These are phyloP conservation scores for Zaprionus ghesquierei DNA, from an alignment of 1,140 invertebrate species.

Conservation along the genomic window DNA sequence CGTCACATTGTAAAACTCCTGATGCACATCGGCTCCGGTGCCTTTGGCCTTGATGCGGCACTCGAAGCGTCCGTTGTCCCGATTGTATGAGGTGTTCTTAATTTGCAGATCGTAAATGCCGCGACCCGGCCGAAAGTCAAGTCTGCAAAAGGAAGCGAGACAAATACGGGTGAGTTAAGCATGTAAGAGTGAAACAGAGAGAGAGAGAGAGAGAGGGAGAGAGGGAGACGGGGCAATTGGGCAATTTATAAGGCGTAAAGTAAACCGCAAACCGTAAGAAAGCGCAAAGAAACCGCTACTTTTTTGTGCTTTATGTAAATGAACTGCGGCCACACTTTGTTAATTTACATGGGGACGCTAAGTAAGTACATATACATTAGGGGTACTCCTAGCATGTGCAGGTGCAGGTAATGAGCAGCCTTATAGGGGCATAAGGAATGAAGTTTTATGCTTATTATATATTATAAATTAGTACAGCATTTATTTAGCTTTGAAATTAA, in stretches of 20 bases:
- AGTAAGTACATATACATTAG: conserved; percentile 2
- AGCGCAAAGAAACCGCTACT: conserved; percentile 12
- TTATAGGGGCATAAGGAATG: not conserved
- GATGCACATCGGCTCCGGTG: conserved; percentile 92
- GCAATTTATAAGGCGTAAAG: conserved; percentile 36
- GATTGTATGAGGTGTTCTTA: conserved; percentile 92
- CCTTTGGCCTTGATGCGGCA: conserved; percentile 93
- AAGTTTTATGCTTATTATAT: conserved; percentile 37
- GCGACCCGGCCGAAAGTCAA: conserved; percentile 89
- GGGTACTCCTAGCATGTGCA: conserved; percentile 7
- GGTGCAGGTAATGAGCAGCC: not conserved
- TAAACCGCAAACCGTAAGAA: conserved; percentile 1
- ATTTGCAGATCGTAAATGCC: conserved; percentile 95
- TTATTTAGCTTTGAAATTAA: no score
- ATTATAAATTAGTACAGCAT: no score
- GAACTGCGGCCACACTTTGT: conserved; percentile 55
- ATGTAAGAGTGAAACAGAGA: conserved; percentile 10
- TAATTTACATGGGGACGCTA: conserved; percentile 54
- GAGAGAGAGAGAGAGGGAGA: conserved; percentile 8
- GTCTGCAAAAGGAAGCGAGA: conserved; percentile 84
- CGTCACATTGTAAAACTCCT: conserved; percentile 91
- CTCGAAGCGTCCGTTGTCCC: conserved; percentile 96
- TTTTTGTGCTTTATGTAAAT: conserved; percentile 70
- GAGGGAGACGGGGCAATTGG: not conserved
- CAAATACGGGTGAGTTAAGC: not conserved